Base-by-base conservation (phyloP, 2,888 invertebrate genomes). In the Amphipyra tragopoginis region DNA sequence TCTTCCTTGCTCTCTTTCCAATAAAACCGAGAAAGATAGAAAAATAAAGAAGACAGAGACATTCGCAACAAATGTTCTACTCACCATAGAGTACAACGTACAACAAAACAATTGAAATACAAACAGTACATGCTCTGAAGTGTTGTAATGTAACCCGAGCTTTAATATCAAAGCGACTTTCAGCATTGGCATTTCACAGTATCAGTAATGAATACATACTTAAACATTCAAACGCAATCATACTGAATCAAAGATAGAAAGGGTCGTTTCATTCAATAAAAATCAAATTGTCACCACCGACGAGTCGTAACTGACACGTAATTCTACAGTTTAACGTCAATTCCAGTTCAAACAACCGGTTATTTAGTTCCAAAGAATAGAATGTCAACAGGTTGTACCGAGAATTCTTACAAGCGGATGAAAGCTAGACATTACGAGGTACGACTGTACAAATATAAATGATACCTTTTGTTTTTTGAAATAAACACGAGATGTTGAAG, bases 371-470 rank as follows among this genome's bases (percentile, higher is more conserved):
- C 81, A 75, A 85, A 87, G 86, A 89, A 89, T 84, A 77, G 75
- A 80, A 80, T 84, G 85, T 88, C 89, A 90, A 90, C 90, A 89
- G 86, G 89, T 87, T 86, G 85, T 86, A 82, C 80, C 56, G 67
- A 79, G 81, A 84, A 84, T 83, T 86, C 78, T 78, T 72, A 78
- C 74, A 75, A 81, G 67, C 74, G 68, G 67, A 77, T 76, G 66
- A 80, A 75, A 77, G 67, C 68, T 72, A 70, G 63, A 68, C 60
- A 61, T 63, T 65, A 68, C 57, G 71, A 63, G 57, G 21, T 49
- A 49, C 57, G 57, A 60, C 60, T 49, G 53, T 74, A 74, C 57
- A 67, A 65, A 68, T 74, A 71, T 65, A 72, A 64, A 64, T 72
- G 60, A 61, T 61, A 55, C 52, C 57, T 67, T 70, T 74, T 66